Base-by-base conservation (phyloP, 2,797 vertebrate genomes). In the Alauda arvensis region DNA sequence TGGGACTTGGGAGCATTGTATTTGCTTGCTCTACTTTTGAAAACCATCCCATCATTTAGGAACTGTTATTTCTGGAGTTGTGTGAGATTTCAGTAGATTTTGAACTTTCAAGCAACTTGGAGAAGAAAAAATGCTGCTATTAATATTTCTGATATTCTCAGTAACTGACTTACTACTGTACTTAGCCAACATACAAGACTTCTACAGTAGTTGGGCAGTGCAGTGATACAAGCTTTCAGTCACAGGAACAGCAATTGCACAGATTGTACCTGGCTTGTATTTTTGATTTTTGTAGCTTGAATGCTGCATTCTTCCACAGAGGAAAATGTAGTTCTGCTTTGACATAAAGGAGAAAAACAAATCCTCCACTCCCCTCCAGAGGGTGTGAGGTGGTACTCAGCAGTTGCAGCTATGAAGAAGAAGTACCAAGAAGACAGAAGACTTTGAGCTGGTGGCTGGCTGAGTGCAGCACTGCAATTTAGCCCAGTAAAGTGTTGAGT, bases 1-100 rank as follows among this genome's bases (percentile, higher is more conserved):
- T 53, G 49, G n/a, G 21, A 5, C 8, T 70, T 0, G 0, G n/a
- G 17, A 34, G 7, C 24, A 3, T 31, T 77, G 23, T 51, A 12
- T 49, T 34, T 34, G 52, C 15, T 49, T 76, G 34, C 14, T 66
- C 20, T 31, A 3, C 23, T 80, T 56, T 49, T 83, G 26, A 60
- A 78, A 57, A 6, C 4, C 7, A 19, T 59, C 3, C 2, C 29
- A 1, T 56, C 5, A 9, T 71, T 66, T 60, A 52, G 67, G 56
- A 13, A 13, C 51, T 83, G 2, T 66, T 91, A 4, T 63, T 87
- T 60, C 53, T 52, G 46, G 39, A 39, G 13, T 39, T 75, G 28
- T 52, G 6, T 59, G 33, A n/a, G 17, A 19, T 51, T 92, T 46
- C 33, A 23, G 4, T 43, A 40, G 26, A 59, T 70, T 39, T 60